phyloP scores from a whole-genome alignment of 1,140 invertebrate species.

The Bradysia coprophila region DNA sequence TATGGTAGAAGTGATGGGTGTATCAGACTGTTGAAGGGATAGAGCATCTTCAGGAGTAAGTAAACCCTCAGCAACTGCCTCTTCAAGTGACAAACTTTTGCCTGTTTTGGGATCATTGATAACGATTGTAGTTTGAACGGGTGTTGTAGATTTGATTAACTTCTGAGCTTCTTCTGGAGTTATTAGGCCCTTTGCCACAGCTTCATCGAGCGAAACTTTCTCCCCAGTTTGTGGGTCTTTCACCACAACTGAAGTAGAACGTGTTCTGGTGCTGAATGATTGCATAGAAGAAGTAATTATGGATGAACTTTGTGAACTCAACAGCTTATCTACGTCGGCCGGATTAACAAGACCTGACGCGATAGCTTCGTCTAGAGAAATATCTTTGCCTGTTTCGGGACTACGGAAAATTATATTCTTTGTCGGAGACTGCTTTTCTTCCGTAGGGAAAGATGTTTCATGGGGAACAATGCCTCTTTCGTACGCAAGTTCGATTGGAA shows the following conservation, averaged over 20 bases:
- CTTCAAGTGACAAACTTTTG: too few species aligned
- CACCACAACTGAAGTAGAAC: slow-evolving; percentile 5
- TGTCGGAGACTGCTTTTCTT: neutral
- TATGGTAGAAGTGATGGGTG: too few species aligned
- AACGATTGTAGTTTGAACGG: neutral
- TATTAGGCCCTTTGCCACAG: slow-evolving; percentile 36
- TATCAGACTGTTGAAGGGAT: too few species aligned
- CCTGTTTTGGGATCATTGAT: neutral
- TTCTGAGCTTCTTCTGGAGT: neutral
- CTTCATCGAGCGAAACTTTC: slow-evolving; percentile 39
- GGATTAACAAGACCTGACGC: neutral
- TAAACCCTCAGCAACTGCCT: too few species aligned
- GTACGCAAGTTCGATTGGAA: slow-evolving; percentile 61
- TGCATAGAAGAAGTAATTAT: neutral
- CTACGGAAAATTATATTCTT: neutral
- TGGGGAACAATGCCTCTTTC: slow-evolving; percentile 48
- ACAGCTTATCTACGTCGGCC: slow-evolving; percentile 6
- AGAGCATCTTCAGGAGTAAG: too few species aligned
- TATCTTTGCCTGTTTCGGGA: slow-evolving; percentile 8
- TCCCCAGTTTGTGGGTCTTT: slow-evolving; percentile 46
- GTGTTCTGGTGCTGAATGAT: neutral
- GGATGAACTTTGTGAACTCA: slow-evolving; percentile 1
- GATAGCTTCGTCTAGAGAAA: neutral
- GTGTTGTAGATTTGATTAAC: neutral
- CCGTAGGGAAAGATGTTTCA: slow-evolving; percentile 9